Percentiles rank a stretch among this genome's conserved stretches.
Conservation (phyloP, 2,888 invertebrate species). For the Nebria brevicollis region DNA sequence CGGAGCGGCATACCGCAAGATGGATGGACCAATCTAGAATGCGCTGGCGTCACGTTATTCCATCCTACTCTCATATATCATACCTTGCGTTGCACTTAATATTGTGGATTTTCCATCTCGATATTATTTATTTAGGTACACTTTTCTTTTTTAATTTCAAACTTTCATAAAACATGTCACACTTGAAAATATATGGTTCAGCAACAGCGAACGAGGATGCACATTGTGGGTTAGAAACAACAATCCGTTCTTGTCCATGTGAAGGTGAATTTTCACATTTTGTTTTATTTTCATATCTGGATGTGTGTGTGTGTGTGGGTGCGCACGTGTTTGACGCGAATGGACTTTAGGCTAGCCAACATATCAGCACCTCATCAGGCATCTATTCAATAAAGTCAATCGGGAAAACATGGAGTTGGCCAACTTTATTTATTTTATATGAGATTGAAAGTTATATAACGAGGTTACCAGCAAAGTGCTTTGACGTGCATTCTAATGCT, state of each 20-base stretch:
- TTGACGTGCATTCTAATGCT: background rate
- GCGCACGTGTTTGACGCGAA: background rate
- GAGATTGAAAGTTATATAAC: background rate
- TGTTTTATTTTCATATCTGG: background rate
- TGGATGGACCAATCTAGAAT: slow-evolving; percentile 45
- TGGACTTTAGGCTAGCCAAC: background rate
- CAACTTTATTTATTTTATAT: background rate
- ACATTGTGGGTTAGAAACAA: no score
- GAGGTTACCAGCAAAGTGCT: background rate
- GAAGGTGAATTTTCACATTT: background rate
- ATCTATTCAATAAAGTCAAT: background rate
- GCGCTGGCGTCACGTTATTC: slow-evolving; percentile 22
- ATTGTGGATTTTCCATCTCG: slow-evolving; percentile 31
- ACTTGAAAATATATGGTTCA: no score
- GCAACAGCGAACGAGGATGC: no score
- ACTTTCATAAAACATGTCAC: slow-evolving; percentile 34
- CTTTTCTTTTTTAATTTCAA: slow-evolving; percentile 42
- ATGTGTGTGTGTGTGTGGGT: background rate
- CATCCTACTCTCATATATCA: slow-evolving; percentile 37
- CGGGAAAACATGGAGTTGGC: background rate
- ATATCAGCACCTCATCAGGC: background rate
- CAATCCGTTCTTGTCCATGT: background rate
- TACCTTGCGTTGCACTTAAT: slow-evolving; percentile 38
- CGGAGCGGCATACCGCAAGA: slow-evolving; percentile 38
- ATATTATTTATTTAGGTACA: background rate